These are phyloP conservation scores for Limonius californicus DNA, from an alignment of 1,140 invertebrate genomes.

Conservation along the genomic window DNA sequence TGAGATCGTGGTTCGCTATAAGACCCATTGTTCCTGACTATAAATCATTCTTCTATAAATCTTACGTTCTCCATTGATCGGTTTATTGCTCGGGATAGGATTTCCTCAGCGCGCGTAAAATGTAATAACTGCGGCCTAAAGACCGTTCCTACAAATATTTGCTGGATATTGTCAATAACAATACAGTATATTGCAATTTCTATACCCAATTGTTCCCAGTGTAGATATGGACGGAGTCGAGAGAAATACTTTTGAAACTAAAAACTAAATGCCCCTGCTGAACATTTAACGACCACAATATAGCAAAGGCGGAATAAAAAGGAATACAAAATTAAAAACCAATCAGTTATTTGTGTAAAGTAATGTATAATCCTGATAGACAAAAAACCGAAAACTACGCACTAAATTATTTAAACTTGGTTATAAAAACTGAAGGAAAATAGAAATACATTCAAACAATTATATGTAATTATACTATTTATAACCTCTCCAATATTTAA, in stretches of 20 bases:
- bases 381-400: no score
- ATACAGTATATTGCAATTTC: constrained; percentile 7
- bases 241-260: not conserved
- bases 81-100: constrained; percentile 30
- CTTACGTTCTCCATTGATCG: constrained; percentile 29
- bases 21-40: constrained; percentile 14
- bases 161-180: constrained; percentile 31
- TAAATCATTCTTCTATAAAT: constrained; percentile 35
- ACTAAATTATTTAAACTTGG: no score
- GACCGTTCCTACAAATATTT: constrained; percentile 28
- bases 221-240: not conserved
- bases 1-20: constrained; percentile 11
- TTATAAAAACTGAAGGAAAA: no score
- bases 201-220: not conserved
- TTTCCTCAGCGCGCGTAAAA: constrained; percentile 26
- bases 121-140: constrained; percentile 24
- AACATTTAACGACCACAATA: no score
- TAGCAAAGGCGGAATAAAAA: no score
- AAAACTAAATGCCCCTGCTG: not conserved
- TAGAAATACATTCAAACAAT: no score
- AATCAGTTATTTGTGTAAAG: no score
- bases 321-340: no score
- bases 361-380: no score
- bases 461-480: no score
- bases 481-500: no score